phyloP scores from a whole-genome alignment of 2,113 vertebrate species.

The Mus pahari region DNA sequence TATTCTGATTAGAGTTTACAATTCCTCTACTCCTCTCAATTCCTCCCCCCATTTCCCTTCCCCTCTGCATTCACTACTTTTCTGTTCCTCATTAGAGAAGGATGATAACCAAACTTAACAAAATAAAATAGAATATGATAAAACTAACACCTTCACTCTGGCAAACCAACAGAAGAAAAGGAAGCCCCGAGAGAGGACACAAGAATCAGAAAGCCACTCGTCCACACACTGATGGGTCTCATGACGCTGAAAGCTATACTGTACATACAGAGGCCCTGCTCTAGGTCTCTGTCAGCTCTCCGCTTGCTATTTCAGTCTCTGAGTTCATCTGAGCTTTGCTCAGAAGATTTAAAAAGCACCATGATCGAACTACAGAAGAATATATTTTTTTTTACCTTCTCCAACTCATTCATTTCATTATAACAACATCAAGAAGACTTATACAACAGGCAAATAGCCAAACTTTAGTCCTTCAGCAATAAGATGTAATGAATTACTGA shows the following conservation, averaged over 20 bases:
- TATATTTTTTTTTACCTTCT: too few relatives aligned
- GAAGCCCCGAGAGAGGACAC: not conserved
- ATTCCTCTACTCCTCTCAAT: not conserved
- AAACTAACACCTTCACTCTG: not conserved
- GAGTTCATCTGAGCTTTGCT: not conserved
- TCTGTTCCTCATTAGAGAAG: not conserved
- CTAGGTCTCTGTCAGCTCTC: not conserved
- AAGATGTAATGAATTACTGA: not conserved
- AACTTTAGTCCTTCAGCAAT: not conserved
- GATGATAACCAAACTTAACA: not conserved
- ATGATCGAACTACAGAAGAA: not conserved
- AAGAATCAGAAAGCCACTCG: not conserved
- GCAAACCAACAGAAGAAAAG: not conserved
- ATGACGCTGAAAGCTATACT: not conserved
- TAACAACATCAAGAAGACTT: not conserved
- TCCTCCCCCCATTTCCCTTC: not conserved
- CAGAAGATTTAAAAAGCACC: too few relatives aligned
- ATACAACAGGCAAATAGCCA: not conserved
- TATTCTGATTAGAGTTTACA: not conserved
- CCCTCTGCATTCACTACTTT: not conserved
- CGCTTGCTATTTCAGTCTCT: not conserved
- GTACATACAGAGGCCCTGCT: not conserved
- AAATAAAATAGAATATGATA: not conserved
- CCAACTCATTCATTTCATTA: not conserved
- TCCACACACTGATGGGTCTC: not conserved